Conservation (phyloP, 1,140 invertebrate species). For the Zaprionus tsacasi region DNA sequence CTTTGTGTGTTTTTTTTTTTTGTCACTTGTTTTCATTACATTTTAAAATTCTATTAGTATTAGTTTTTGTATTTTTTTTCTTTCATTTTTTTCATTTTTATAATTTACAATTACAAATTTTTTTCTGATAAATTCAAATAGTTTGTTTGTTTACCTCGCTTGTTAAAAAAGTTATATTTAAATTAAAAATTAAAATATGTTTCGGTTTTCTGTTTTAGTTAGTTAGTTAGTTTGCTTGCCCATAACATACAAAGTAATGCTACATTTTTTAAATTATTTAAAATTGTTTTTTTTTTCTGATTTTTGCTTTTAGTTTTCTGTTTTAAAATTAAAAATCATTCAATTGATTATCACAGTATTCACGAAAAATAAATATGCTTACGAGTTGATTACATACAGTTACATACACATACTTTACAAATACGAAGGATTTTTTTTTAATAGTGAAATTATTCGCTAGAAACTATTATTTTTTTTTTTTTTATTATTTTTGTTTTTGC, state of each 20-base stretch:
- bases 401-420: neutral
- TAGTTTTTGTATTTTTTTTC: conserved; percentile 30
- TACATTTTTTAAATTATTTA: conserved; percentile 38
- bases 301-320: conserved; percentile 31
- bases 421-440: conserved; percentile 11
- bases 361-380: conserved; percentile 80
- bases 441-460: conserved; percentile 66
- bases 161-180: conserved; percentile 36
- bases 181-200: conserved; percentile 37
- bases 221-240: conserved; percentile 62
- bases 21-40: conserved; percentile 54
- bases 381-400: conserved; percentile 18
- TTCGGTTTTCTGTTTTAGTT: conserved; percentile 20
- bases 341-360: conserved; percentile 83
- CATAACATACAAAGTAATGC: conserved; percentile 63
- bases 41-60: conserved; percentile 72
- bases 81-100: conserved; percentile 29
- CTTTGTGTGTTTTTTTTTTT: conserved; percentile 26
- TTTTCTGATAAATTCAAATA: conserved; percentile 69
- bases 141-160: conserved; percentile 10
- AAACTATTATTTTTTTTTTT: conserved; percentile 36
- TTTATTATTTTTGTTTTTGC: conserved; percentile 2
- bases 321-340: conserved; percentile 79
- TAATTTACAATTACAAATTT: conserved; percentile 68
- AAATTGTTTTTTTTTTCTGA: conserved; percentile 33